Conservation (phyloP, 1,140 invertebrate genomes). For the Papilio xuthus region DNA sequence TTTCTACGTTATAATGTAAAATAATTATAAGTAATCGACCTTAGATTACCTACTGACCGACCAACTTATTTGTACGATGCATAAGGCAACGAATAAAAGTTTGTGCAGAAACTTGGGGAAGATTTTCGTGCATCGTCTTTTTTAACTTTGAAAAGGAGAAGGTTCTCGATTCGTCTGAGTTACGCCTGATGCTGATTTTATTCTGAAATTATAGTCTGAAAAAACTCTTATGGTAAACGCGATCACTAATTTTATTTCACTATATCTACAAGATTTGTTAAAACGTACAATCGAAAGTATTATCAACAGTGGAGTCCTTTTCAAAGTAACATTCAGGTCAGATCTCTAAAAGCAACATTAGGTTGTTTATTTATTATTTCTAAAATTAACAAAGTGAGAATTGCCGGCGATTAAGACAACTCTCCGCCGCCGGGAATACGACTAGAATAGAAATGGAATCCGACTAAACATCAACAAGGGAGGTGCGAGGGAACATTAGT, state of each 20-base stretch:
- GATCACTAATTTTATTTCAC: too few relatives aligned
- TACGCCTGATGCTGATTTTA: too few relatives aligned
- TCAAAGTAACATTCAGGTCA: constrained; percentile 13
- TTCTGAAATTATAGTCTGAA: too few relatives aligned
- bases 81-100: too few relatives aligned
- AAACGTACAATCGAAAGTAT: background rate
- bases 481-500: constrained; percentile 1
- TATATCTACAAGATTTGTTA: background rate
- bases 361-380: constrained; percentile 31
- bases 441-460: constrained; percentile 35
- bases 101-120: background rate
- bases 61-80: too few relatives aligned
- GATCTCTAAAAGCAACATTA: constrained; percentile 19
- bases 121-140: background rate
- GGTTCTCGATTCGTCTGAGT: background rate
- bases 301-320: background rate
- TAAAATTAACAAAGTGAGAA: constrained; percentile 30
- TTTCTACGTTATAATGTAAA: background rate
- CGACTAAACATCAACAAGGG: constrained; percentile 13
- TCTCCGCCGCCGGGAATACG: background rate
- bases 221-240: background rate
- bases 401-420: constrained; percentile 28
- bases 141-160: background rate
- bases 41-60: too few relatives aligned
- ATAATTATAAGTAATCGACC: background rate